Percentiles rank a stretch among this genome's conserved stretches.
These are phyloP conservation scores for Aphidius ervi DNA, from an alignment of 1,140 invertebrate genomes.

Conservation along the genomic window DNA sequence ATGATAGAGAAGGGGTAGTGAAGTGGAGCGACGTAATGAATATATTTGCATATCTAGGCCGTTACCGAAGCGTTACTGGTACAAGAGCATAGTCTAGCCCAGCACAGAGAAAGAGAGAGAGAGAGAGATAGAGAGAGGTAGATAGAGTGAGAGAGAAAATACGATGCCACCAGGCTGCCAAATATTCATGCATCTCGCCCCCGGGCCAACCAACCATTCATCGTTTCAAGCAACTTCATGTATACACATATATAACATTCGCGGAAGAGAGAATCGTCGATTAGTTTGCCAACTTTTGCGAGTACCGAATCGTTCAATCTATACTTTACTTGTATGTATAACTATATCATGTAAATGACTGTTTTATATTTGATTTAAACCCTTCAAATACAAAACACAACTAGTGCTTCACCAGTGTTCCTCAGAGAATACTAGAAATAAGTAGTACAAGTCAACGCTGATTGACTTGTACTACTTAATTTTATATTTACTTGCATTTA, in stretches of 20 bases:
- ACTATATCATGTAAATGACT: no score
- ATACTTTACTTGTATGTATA: neutral
- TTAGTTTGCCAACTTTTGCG: conserved; percentile 42
- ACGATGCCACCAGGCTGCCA: conserved; percentile 36
- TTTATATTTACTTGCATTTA: no score
- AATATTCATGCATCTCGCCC: conserved; percentile 51
- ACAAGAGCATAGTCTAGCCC: conserved; percentile 35
- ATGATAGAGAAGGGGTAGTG: conserved; percentile 7
- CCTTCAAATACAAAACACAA: no score
- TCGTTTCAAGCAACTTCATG: neutral
- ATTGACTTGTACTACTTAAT: no score
- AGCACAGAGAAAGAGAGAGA: conserved; percentile 25
- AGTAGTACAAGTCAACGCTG: no score
- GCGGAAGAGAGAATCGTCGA: conserved; percentile 42
- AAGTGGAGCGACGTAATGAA: conserved; percentile 45
- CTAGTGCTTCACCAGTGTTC: no score
- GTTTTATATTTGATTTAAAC: no score
- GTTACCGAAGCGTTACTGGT: conserved; percentile 49
- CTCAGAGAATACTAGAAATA: no score
- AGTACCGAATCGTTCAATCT: conserved; percentile 6
- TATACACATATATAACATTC: no score
- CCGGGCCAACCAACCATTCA: conserved; percentile 34
- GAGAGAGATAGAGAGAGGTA: conserved; percentile 28
- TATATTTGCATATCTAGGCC: conserved; percentile 53
- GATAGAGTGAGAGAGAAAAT: conserved; percentile 27